A percentile compares a stretch with the other conserved stretches of the same genome.
Evolutionary conservation across 2,888 invertebrate species (phyloP).

Genomic region (Tridacna gigas): DNA sequence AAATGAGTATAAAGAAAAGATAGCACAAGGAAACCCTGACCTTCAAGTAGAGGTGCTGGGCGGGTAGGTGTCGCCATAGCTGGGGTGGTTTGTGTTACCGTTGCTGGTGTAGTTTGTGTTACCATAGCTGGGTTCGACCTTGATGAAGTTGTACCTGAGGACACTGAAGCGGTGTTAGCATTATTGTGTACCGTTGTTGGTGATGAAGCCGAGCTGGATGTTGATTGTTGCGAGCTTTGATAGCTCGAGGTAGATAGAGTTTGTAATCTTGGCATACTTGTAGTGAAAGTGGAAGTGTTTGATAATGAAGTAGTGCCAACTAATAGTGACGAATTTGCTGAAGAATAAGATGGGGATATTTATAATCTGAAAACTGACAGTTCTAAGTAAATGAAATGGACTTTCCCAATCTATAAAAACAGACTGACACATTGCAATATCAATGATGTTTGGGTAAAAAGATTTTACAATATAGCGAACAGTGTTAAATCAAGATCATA

Average conservation of each 20-base stretch:
- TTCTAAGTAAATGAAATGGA: no score
- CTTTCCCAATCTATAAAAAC: no score
- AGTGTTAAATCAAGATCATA: no score
- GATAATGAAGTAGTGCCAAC: not conserved
- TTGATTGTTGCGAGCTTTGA: not conserved
- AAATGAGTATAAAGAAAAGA: no score
- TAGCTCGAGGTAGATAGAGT: not conserved
- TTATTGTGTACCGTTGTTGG: not conserved
- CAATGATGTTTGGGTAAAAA: no score
- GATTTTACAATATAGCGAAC: no score
- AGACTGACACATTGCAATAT: no score
- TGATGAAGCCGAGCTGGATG: not conserved
- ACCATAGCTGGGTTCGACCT: not conserved
- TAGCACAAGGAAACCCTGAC: not conserved
- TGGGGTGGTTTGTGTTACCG: not conserved
- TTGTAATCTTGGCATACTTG: not conserved
- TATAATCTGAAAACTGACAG: no score
- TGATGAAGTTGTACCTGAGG: not conserved
- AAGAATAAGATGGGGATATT: not conserved
- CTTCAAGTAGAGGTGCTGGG: not conserved
- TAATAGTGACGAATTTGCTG: not conserved
- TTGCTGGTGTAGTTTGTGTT: not conserved
- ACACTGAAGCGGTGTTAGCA: not conserved
- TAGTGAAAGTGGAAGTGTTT: not conserved
- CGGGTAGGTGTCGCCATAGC: not conserved